A percentile compares a stretch with the other conserved stretches of the same genome.
These are phyloP conservation scores for Uropetala carovei DNA, from an alignment of 2,888 invertebrate genomes.

Conservation along the genomic window DNA sequence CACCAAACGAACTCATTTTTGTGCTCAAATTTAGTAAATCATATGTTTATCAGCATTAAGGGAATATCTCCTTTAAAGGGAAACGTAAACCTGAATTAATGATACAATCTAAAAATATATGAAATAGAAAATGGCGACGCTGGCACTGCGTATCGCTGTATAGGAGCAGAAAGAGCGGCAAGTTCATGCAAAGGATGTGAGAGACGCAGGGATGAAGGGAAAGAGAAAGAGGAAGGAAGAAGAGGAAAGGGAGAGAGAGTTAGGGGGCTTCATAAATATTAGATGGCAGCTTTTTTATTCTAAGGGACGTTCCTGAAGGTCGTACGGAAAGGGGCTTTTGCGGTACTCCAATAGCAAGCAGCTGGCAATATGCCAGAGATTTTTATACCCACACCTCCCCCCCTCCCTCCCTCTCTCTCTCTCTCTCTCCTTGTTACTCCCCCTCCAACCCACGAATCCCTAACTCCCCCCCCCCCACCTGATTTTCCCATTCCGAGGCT, in stretches of 20 bases:
- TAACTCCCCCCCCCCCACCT: background rate
- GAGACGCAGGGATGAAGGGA: too few relatives aligned
- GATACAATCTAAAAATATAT: too few relatives aligned
- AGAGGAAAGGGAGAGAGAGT: background rate
- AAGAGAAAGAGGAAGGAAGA: background rate
- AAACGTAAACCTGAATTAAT: too few relatives aligned
- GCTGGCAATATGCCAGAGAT: conserved; percentile 62
- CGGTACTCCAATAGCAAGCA: conserved; percentile 57
- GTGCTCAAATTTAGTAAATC: too few relatives aligned
- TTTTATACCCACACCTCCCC: conserved; percentile 22
- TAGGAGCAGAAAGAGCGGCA: background rate
- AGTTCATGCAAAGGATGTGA: background rate
- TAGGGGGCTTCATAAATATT: conserved; percentile 56
- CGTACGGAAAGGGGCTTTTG: conserved; percentile 51
- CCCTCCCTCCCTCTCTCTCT: too few relatives aligned
- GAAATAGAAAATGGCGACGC: too few relatives aligned
- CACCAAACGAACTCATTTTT: too few relatives aligned
- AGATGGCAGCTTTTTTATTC: conserved; percentile 30
- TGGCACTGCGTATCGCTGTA: too few relatives aligned
- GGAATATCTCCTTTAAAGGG: too few relatives aligned
- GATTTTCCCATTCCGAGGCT: background rate
- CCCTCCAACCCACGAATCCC: background rate
- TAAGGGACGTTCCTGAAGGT: conserved; percentile 52
- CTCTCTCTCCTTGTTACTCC: background rate
- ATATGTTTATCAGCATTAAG: too few relatives aligned